phyloP scores from a whole-genome alignment of 2,888 invertebrate genomes.

The Allacma fusca region DNA sequence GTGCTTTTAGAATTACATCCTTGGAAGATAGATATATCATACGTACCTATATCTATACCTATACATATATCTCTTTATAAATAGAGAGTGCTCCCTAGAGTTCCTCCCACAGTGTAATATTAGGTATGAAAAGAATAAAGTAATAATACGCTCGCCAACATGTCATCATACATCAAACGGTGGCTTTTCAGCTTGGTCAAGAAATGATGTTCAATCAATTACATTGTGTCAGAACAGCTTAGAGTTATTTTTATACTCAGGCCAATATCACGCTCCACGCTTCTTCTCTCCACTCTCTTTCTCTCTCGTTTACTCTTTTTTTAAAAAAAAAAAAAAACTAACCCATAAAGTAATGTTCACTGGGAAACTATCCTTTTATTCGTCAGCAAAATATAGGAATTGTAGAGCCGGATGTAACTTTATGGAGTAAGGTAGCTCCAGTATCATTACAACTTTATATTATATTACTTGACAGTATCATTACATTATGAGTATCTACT shows the following conservation, averaged over 20 bases:
- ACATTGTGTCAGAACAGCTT: conserved; percentile 39
- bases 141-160: conserved; percentile 44
- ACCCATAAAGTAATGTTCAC: too few species aligned
- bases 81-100: conserved; percentile 13
- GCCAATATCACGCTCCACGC: conserved; percentile 16
- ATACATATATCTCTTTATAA: not conserved
- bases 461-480: too few species aligned
- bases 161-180: conserved; percentile 45
- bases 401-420: too few species aligned
- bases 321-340: conserved; percentile 17
- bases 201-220: conserved; percentile 46
- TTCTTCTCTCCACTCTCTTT: not conserved
- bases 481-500: too few species aligned
- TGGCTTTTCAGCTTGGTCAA: conserved; percentile 43
- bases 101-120: not conserved
- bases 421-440: too few species aligned
- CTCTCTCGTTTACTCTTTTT: not conserved
- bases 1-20: too few species aligned
- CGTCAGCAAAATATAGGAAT: too few species aligned
- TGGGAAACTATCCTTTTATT: too few species aligned
- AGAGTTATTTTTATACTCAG: conserved; percentile 26
- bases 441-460: too few species aligned
- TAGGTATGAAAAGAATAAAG: conserved; percentile 36
- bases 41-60: too few species aligned
- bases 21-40: too few species aligned